Evolutionary conservation across 2,113 vertebrate genomes (phyloP).

Genomic region (Excalfactoria chinensis): DNA sequence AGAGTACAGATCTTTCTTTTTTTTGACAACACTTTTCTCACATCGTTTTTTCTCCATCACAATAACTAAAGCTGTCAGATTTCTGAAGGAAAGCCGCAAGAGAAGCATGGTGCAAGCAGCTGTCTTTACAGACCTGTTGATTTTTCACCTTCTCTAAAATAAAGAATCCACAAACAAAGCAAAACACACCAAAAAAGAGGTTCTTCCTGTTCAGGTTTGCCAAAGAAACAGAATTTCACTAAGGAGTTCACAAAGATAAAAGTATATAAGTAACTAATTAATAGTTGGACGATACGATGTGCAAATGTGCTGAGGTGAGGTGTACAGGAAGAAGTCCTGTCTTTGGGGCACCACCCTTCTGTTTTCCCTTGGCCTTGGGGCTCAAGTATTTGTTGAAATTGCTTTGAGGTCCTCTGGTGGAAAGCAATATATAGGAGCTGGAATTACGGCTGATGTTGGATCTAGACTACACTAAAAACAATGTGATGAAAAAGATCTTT

Average conservation of each 20-base stretch:
- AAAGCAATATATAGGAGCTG: neutral
- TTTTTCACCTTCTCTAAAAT: neutral
- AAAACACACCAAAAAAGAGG: neutral
- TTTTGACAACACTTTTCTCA: constrained; percentile 65
- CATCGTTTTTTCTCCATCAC: constrained; percentile 63
- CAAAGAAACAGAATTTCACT: neutral
- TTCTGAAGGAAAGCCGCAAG: constrained; percentile 15
- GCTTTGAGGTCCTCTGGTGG: neutral
- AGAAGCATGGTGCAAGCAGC: constrained; percentile 35
- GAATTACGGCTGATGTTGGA: neutral
- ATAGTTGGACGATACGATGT: neutral
- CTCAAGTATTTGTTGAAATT: neutral
- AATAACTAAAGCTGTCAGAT: constrained; percentile 59
- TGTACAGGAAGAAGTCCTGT: neutral
- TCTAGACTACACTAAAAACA: neutral
- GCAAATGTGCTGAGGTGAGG: neutral
- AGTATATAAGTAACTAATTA: neutral
- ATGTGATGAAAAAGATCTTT: neutral
- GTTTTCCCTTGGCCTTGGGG: neutral
- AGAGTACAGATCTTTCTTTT: neutral
- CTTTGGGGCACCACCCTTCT: rapidly evolving
- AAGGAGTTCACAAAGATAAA: neutral
- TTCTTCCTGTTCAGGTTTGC: neutral
- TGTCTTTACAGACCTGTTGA: neutral
- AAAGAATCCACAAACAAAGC: neutral